A percentile compares a stretch with the other conserved stretches of the same genome.
phyloP scores from a whole-genome alignment of 2,113 vertebrate genomes.

The Malurus cyaneus region DNA sequence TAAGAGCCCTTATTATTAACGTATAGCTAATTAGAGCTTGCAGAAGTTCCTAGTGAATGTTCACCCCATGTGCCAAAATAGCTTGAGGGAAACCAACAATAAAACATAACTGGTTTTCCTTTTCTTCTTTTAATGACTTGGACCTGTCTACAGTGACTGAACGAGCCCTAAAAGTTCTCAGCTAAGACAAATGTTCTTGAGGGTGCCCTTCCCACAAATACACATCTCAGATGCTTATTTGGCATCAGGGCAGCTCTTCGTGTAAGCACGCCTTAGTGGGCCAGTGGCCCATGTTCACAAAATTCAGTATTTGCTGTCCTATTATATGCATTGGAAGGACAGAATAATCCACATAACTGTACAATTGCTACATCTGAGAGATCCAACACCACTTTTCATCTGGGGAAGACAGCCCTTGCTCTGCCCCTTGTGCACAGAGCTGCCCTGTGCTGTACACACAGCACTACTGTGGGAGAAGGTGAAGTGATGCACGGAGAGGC shows the following conservation, averaged over 20 bases:
- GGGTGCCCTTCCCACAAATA: neutral
- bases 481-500: rapidly evolving
- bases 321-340: neutral
- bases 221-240: too few species aligned
- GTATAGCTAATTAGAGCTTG: neutral
- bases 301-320: neutral
- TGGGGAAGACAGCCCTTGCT: neutral
- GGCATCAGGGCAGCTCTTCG: neutral
- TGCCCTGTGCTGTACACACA: neutral
- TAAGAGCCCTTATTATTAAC: neutral
- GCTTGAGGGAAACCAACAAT: neutral
- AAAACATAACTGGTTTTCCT: neutral
- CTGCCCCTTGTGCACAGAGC: rapidly evolving
- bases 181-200: neutral
- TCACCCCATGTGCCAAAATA: neutral
- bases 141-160: neutral
- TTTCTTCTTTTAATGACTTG: neutral
- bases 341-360: neutral
- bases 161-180: neutral
- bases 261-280: neutral
- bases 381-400: neutral
- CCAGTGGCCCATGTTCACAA: neutral
- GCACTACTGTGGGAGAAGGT: neutral
- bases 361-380: neutral
- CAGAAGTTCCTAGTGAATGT: neutral